Evolutionary conservation across 2,797 vertebrate species (phyloP).

Genomic region (Falco novaeseelandiae): DNA sequence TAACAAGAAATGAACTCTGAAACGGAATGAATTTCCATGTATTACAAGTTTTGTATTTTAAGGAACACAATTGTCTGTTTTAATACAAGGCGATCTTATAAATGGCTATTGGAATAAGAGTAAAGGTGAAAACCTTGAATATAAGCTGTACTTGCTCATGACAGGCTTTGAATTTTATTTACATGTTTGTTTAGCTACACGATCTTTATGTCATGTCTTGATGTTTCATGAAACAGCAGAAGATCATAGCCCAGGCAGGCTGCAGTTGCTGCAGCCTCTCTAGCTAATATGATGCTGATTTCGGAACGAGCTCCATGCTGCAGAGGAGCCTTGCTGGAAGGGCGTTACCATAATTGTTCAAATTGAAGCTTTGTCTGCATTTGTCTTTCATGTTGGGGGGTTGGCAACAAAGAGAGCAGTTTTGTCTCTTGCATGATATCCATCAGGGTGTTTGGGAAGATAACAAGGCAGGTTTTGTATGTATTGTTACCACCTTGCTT

Average conservation of each 20-base stretch:
- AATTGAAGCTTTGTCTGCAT: background rate
- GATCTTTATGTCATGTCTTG: background rate
- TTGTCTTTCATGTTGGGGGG: background rate
- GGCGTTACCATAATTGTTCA: background rate
- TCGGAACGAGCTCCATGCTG: background rate
- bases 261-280: background rate
- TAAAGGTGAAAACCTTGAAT: background rate
- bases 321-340: background rate
- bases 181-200: background rate
- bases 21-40: background rate
- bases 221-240: background rate
- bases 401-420: background rate
- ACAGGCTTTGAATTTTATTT: background rate
- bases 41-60: background rate
- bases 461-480: background rate
- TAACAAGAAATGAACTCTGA: background rate
- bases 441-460: background rate
- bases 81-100: background rate
- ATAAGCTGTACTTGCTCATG: background rate
- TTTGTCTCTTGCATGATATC: background rate
- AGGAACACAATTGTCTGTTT: background rate
- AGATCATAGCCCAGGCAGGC: background rate
- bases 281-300: background rate
- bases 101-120: background rate
- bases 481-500: background rate